Evolutionary conservation across 2,888 invertebrate species (phyloP).

Genomic region (Suillia variegata): DNA sequence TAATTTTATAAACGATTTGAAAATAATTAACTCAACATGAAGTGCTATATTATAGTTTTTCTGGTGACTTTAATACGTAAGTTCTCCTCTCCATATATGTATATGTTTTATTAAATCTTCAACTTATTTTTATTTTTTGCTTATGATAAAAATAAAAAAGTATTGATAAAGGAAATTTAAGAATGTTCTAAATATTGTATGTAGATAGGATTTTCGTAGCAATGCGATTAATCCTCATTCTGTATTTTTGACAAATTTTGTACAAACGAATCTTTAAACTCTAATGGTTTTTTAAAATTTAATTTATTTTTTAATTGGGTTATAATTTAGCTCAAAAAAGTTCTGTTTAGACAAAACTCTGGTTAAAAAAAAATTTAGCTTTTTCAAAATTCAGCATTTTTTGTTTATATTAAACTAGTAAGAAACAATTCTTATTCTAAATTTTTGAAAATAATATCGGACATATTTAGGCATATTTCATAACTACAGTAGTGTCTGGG

Average conservation of each 20-base stretch:
- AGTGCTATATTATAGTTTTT: conserved; percentile 37
- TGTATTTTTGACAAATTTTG: background rate
- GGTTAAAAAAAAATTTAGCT: too few relatives aligned
- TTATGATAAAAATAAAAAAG: background rate
- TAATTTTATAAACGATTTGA: background rate
- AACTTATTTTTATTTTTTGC: conserved; percentile 3
- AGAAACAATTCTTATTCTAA: too few relatives aligned
- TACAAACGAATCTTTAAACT: too few relatives aligned
- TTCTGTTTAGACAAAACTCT: too few relatives aligned
- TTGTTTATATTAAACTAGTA: too few relatives aligned
- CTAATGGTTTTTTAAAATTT: background rate
- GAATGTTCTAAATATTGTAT: background rate
- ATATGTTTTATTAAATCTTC: background rate
- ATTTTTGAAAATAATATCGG: too few relatives aligned
- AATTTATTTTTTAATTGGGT: background rate
- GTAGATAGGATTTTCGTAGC: too few relatives aligned
- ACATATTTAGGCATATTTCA: too few relatives aligned
- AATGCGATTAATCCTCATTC: too few relatives aligned
- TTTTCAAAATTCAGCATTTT: too few relatives aligned
- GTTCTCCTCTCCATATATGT: conserved; percentile 19
- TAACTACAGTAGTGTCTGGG: too few relatives aligned
- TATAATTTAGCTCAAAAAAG: too few relatives aligned
- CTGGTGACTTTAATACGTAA: conserved; percentile 43
- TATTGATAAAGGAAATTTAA: background rate
- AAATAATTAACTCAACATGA: conserved; percentile 27